A percentile compares a stretch with the other conserved stretches of the same genome.
These are phyloP conservation scores for Drosophila nr. medialis DNA, from an alignment of 2,888 invertebrate species.

Conservation along the genomic window DNA sequence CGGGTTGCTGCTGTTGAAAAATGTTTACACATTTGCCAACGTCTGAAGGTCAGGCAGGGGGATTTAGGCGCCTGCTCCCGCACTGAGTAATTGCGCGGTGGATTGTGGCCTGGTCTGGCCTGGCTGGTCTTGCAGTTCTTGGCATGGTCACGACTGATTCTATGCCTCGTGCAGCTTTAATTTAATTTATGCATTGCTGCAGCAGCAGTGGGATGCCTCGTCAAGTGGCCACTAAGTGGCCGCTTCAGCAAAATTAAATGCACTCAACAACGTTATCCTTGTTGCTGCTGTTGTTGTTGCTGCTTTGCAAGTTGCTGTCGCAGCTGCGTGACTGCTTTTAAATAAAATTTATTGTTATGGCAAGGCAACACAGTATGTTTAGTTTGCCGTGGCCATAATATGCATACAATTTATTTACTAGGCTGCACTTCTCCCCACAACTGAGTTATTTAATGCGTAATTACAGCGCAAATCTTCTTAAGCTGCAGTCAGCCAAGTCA, in stretches of 20 bases:
- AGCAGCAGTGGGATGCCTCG: slow-evolving; percentile 27
- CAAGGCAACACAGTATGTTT: slow-evolving; percentile 71
- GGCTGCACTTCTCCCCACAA: slow-evolving; percentile 36
- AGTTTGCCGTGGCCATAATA: slow-evolving; percentile 68
- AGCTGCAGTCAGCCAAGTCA: slow-evolving; percentile 21
- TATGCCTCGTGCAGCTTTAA: slow-evolving; percentile 62
- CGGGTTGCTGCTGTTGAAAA: slow-evolving; percentile 55
- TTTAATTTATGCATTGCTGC: slow-evolving; percentile 69
- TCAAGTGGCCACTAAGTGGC: slow-evolving; percentile 70
- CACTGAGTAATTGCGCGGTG: slow-evolving; percentile 72
- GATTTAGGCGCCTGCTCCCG: slow-evolving; percentile 64
- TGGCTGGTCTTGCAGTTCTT: slow-evolving; percentile 11
- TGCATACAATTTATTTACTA: slow-evolving; percentile 61
- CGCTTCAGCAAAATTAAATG: slow-evolving; percentile 74
- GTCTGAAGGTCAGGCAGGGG: slow-evolving; percentile 68
- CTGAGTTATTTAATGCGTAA: slow-evolving; percentile 74
- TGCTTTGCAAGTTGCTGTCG: slow-evolving; percentile 32
- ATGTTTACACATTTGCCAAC: slow-evolving; percentile 78
- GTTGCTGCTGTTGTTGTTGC: slow-evolving; percentile 38
- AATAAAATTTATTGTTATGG: slow-evolving; percentile 71
- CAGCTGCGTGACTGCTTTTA: slow-evolving; percentile 46
- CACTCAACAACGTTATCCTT: slow-evolving; percentile 58
- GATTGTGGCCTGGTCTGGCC: slow-evolving; percentile 13
- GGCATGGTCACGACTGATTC: slow-evolving; percentile 41
- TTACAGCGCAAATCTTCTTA: slow-evolving; percentile 64